Percentiles rank a stretch among this genome's conserved stretches.
phyloP scores from a whole-genome alignment of 2,113 vertebrate genomes.

The Syngnathoides biaculeatus region DNA sequence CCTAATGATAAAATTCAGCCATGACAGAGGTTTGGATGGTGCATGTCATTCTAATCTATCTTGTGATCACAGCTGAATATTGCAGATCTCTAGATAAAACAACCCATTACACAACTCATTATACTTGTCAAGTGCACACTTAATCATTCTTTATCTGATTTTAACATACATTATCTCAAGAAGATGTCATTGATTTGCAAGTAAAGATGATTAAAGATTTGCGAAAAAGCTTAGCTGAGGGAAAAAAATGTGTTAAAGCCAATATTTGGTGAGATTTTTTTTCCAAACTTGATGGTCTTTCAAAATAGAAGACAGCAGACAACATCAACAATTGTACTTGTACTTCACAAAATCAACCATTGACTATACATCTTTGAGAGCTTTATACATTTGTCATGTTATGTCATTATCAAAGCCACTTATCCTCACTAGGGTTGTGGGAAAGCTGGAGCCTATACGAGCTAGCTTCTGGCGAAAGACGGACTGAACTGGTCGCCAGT shows the following conservation, averaged over 20 bases:
- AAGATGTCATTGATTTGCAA: slow-evolving; percentile 1
- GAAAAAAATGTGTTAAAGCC: too few species aligned
- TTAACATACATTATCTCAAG: slow-evolving; percentile 24
- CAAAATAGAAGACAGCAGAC: too few species aligned
- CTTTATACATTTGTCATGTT: too few species aligned
- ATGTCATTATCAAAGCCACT: too few species aligned
- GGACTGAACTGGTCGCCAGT: too few species aligned
- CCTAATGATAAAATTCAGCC: background rate
- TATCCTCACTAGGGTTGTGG: too few species aligned
- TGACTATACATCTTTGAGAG: background rate
- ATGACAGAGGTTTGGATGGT: background rate
- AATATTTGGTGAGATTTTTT: too few species aligned
- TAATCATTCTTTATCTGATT: slow-evolving; percentile 26
- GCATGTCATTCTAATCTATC: background rate
- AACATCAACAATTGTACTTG: background rate
- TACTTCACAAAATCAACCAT: background rate
- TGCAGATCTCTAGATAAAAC: slow-evolving; percentile 8
- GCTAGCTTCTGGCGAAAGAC: too few species aligned
- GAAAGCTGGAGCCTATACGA: too few species aligned
- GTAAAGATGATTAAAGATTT: background rate
- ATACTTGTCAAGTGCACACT: background rate
- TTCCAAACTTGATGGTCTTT: background rate
- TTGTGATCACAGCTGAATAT: slow-evolving; percentile 7
- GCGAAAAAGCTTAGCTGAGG: background rate
- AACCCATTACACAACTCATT: background rate